A percentile compares a stretch with the other conserved stretches of the same genome.
Evolutionary conservation across 2,797 vertebrate species (phyloP).

Genomic region (Falco peregrinus): DNA sequence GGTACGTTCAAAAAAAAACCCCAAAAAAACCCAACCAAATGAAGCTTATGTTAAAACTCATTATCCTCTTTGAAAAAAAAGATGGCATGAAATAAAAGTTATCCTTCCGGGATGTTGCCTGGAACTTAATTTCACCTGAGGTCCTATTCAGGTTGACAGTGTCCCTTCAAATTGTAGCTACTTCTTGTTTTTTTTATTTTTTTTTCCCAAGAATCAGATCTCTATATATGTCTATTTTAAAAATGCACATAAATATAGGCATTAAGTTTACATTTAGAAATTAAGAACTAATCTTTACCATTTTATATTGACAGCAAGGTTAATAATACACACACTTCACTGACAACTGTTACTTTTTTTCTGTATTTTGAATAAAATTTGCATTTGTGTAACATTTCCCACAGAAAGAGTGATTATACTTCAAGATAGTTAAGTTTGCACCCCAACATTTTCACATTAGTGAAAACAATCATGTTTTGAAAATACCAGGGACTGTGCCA

Average conservation of each 20-base stretch:
- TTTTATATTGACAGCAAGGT: conserved; percentile 69
- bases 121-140: conserved; percentile 24
- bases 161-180: conserved; percentile 16
- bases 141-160: conserved; percentile 27
- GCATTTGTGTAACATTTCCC: conserved; percentile 56
- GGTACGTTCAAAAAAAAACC: not conserved
- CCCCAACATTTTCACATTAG: conserved; percentile 64
- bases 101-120: conserved; percentile 25
- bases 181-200: not conserved
- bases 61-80: not conserved
- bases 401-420: conserved; percentile 65
- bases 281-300: conserved; percentile 67
- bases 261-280: conserved; percentile 53
- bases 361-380: conserved; percentile 56
- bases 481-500: conserved; percentile 72
- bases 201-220: not conserved
- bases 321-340: conserved; percentile 71
- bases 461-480: conserved; percentile 61
- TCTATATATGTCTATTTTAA: conserved; percentile 24
- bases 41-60: not conserved
- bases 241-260: conserved; percentile 37
- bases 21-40: not conserved
- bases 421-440: conserved; percentile 42
- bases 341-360: conserved; percentile 49
- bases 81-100: not conserved